phyloP scores from a whole-genome alignment of 2,113 vertebrate genomes.

The Synodontis membranacea region DNA sequence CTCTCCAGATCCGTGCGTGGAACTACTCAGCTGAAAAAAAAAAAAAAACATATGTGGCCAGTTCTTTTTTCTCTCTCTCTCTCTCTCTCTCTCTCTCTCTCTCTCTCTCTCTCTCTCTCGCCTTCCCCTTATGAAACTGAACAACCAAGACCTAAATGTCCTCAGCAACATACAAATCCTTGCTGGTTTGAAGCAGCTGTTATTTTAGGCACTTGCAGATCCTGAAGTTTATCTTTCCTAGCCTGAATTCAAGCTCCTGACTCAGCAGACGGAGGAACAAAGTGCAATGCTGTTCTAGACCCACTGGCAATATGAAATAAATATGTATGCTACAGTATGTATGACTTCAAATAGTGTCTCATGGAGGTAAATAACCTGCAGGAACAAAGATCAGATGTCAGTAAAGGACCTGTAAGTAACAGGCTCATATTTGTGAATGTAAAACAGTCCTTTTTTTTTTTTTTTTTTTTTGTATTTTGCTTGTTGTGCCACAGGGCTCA shows the following conservation, averaged over 20 bases:
- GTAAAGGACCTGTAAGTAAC: slow-evolving; percentile 30
- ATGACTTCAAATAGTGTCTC: slow-evolving; percentile 13
- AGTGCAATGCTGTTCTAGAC: slow-evolving; percentile 4
- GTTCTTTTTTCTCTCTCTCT: neutral
- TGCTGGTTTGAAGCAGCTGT: slow-evolving; percentile 19
- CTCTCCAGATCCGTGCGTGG: slow-evolving; percentile 39
- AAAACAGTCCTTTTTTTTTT: slow-evolving; percentile 1
- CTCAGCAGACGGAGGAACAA: slow-evolving; percentile 10
- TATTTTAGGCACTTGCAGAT: slow-evolving; percentile 32
- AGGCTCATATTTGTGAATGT: slow-evolving; percentile 45
- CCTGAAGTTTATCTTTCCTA: slow-evolving; percentile 13
- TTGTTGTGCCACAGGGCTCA: slow-evolving; percentile 34
- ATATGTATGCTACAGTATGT: slow-evolving; percentile 2
- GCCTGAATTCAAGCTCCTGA: slow-evolving; percentile 4
- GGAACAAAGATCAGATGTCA: slow-evolving; percentile 39
- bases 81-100: too few relatives aligned
- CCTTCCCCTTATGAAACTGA: slow-evolving; percentile 25
- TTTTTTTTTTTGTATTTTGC: slow-evolving; percentile 7
- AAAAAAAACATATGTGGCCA: slow-evolving; percentile 37
- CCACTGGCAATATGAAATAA: slow-evolving; percentile 9
- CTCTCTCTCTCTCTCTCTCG: too few relatives aligned
- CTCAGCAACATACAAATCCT: neutral
- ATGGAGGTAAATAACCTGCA: slow-evolving; percentile 28
- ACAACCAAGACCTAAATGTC: slow-evolving; percentile 20
- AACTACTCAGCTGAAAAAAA: slow-evolving; percentile 33